phyloP scores from a whole-genome alignment of 2,888 invertebrate genomes.

The Clitarchus hookeri region DNA sequence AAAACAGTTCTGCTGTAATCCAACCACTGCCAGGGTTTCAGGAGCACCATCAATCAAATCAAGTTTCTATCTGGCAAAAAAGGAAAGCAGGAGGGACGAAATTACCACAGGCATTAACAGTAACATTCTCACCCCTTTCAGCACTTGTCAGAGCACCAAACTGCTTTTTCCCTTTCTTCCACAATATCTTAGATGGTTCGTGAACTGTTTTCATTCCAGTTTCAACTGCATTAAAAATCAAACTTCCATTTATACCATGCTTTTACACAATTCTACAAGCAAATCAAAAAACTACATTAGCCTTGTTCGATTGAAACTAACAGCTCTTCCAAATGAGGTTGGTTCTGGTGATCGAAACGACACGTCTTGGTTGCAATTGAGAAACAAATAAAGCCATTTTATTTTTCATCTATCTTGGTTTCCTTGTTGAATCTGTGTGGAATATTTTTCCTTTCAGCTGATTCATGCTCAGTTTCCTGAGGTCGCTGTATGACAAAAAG shows the following conservation, averaged over 20 bases:
- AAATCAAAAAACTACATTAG: background rate
- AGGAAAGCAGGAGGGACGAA: background rate
- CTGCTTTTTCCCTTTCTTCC: background rate
- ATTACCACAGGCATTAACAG: slow-evolving; percentile 10
- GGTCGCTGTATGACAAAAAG: background rate
- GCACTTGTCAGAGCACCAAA: background rate
- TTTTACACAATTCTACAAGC: background rate
- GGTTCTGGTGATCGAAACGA: background rate
- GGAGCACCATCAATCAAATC: background rate
- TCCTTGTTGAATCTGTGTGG: background rate
- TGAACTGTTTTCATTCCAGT: background rate
- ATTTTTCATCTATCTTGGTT: background rate
- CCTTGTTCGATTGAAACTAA: background rate
- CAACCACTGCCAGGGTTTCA: background rate
- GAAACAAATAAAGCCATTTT: background rate
- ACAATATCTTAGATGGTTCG: background rate
- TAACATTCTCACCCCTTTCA: background rate
- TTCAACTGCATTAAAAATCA: background rate
- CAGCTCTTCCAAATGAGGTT: background rate
- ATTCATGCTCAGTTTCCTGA: background rate
- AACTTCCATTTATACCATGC: background rate
- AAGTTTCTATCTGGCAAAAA: background rate
- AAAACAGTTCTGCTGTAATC: background rate
- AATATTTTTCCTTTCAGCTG: background rate
- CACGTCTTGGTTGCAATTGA: background rate